Evolutionary conservation across 2,888 invertebrate genomes (phyloP), one percentile per base, ranked within the genome.

Genomic region (Cyclophora albipunctata): DNA sequence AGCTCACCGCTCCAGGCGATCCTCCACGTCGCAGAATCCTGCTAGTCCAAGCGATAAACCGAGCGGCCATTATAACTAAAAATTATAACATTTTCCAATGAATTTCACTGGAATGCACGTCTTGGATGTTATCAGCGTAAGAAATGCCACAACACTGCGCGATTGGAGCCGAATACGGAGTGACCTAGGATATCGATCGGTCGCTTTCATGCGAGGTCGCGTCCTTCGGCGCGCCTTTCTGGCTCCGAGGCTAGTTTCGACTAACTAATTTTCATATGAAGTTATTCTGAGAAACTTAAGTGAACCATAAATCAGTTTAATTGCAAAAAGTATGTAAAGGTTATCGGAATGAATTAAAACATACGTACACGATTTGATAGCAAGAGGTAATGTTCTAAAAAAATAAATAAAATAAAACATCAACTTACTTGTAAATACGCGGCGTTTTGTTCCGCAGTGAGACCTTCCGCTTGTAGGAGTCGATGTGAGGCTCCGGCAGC

Each of bases 381-480:
- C 20, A 20, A 20, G 20, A 20, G 20, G 20, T 20, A 20, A 20
- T 20, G 20, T 20, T 20, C 20, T 20, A 20, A 20, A 20, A 20
- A 20, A 20, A 20, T 20, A 20, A 20, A 20, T 20, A 20, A 20
- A 20, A 20, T 20, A 20, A 20, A 20, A 20, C 20, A 20, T 20
- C 5, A 52, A 71, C 81, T 81, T 81, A 96, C 96, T 91, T 96
- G 94, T 63, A 94, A 92, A 61, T 93, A 91, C 53, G 96, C 93
- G 59, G 94, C 93, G 73, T 94, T 94, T 80, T 96, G 95, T 83
- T 97, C 96, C 2, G 96, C 94, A 34, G 94, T 94, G 55, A 96
- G 91, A 45, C 96, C 96, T 72, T 96, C 96, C 55, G 95, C 90
- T 81, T 96, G 96, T 57, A 96, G 84, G 60, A 95, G 90, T 58